These are phyloP conservation scores for Prenolepis imparis DNA, from an alignment of 2,888 invertebrate genomes.

Conservation along the genomic window DNA sequence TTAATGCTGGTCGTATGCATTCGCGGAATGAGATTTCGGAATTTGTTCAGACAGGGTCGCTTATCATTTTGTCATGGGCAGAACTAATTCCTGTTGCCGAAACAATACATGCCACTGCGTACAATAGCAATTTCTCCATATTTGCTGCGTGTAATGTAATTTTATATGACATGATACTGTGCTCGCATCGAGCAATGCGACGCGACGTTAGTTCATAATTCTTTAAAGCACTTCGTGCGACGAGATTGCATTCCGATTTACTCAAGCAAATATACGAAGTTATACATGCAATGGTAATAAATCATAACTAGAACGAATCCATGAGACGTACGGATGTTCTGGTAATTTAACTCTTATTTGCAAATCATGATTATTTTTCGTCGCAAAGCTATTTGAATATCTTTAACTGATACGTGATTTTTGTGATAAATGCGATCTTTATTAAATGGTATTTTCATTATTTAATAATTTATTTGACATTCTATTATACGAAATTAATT, in stretches of 20 bases:
- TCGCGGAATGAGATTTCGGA: slow-evolving; percentile 28
- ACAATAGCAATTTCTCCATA: slow-evolving; percentile 16
- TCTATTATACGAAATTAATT: neutral
- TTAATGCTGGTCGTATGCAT: slow-evolving; percentile 12
- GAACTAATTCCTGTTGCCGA: slow-evolving; percentile 34
- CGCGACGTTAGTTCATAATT: slow-evolving; percentile 26
- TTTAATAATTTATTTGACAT: slow-evolving; percentile 8
- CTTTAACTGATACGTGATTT: neutral
- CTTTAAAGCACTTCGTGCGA: slow-evolving; percentile 42
- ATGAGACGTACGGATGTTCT: slow-evolving; percentile 1
- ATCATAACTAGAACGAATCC: slow-evolving; percentile 17
- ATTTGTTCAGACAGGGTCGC: slow-evolving; percentile 2
- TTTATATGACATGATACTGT: slow-evolving; percentile 22
- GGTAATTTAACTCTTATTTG: slow-evolving; percentile 17
- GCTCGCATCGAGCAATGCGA: neutral
- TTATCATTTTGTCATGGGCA: slow-evolving; percentile 16
- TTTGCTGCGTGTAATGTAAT: slow-evolving; percentile 49
- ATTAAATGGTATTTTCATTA: neutral
- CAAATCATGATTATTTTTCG: neutral
- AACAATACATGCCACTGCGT: slow-evolving; percentile 28
- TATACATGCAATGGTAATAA: slow-evolving; percentile 29
- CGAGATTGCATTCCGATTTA: slow-evolving; percentile 41
- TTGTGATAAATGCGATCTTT: neutral
- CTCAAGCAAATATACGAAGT: slow-evolving; percentile 41
- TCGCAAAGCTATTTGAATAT: neutral